Evolutionary conservation across 2,888 invertebrate genomes (phyloP).

Genomic region (Eudiplozoon nipponicum): DNA sequence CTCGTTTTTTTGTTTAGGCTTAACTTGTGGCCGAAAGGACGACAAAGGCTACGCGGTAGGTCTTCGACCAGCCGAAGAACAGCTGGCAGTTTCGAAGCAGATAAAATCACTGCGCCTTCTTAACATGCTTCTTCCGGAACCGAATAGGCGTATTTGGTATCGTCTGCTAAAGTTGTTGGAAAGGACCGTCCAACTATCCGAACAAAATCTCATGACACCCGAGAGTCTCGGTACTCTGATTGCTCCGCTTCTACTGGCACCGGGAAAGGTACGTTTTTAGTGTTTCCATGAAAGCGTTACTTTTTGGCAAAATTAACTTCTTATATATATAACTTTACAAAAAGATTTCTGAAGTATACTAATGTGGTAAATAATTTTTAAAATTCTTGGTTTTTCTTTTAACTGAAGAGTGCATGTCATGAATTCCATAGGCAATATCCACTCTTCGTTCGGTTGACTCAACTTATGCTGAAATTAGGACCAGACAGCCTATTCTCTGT

Average conservation of each 20-base stretch:
- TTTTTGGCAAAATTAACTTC: too few relatives aligned
- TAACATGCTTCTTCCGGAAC: conserved; percentile 43
- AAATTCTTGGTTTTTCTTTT: too few relatives aligned
- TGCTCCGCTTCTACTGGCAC: conserved; percentile 22
- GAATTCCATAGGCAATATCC: too few relatives aligned
- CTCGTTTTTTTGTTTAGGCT: too few relatives aligned
- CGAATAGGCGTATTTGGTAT: conserved; percentile 43
- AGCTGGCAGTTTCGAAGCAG: conserved; percentile 18
- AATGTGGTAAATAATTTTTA: too few relatives aligned
- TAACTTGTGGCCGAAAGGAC: not conserved
- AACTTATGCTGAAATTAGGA: too few relatives aligned
- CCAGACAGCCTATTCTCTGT: too few relatives aligned
- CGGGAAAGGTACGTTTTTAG: conserved; percentile 4
- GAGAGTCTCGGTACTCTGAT: conserved; percentile 59
- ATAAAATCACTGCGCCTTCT: conserved; percentile 43
- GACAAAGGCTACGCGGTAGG: not conserved
- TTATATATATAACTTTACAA: too few relatives aligned
- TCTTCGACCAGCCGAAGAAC: not conserved
- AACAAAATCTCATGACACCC: conserved; percentile 58
- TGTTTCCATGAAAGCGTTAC: too few relatives aligned
- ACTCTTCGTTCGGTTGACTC: too few relatives aligned
- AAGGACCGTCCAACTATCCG: conserved; percentile 38
- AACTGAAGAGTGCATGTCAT: too few relatives aligned
- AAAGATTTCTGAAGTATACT: too few relatives aligned
- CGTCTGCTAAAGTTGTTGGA: conserved; percentile 44